Base-by-base conservation (phyloP, 2,888 invertebrate genomes). In the Xylota segnis region DNA sequence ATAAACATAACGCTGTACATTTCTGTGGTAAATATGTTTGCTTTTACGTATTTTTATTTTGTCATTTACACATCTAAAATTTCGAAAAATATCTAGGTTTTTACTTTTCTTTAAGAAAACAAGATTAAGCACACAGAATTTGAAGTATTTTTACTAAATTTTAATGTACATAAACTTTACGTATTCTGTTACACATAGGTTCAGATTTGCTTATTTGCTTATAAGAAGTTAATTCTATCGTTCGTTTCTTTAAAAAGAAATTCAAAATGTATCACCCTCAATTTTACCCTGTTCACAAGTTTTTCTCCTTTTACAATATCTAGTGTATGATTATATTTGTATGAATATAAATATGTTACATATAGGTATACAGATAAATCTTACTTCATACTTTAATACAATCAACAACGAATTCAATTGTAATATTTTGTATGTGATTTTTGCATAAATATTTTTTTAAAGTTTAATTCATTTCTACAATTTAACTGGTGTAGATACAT, bases 221-320 rank as follows among this genome's bases (percentile, higher is more conserved):
- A 45, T 65, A 74, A n/a, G 66, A 77, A 77, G 66, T 66, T 65
- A 63, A 58, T 65, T 82, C 58, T 76, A 70, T 83, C 71, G 83
- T 72, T 77, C 70, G 76, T 82, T 82, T 52, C 47, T 70, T 70
- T 68, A 34, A 43, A 70, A 83, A 61, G 59, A 77, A 72, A 83
- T 40, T 76, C 50, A 50, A 65, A 71, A 83, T 72, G 52, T 83
- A 83, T 83, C 83, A 83, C 83, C 83, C 83, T 77, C 83, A 66
- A 83, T 77, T 83, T 77, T 83, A 83, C 83, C 83, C 83, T 83
- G 83, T 83, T 77, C 76, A 83, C 76, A 83, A 83, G 58, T 70
- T 40, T 75, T 65, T 66, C 34, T 1, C 23, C 23, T 52, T 32
- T 74, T 14, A 29, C 47, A 77, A 52, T 66, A 47, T 40, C 54